phyloP scores from a whole-genome alignment of 2,888 invertebrate species.

The Aleiodes leptofemur region DNA sequence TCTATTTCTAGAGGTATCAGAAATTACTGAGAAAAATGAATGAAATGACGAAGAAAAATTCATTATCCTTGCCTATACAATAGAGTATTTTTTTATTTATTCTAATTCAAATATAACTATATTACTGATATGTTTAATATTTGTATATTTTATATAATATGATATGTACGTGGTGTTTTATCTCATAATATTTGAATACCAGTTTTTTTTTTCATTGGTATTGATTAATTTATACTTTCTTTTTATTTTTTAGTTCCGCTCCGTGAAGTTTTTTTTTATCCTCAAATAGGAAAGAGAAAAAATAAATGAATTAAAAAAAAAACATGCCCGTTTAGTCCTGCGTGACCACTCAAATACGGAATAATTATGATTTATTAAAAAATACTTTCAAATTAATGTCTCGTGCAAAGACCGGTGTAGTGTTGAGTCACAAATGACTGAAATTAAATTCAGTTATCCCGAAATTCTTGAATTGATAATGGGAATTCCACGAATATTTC shows the following conservation, averaged over 20 bases:
- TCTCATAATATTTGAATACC: slow-evolving; percentile 50
- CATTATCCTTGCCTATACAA: slow-evolving; percentile 44
- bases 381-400: not conserved
- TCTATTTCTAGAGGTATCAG: not conserved
- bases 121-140: slow-evolving; percentile 54
- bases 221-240: not conserved
- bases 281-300: not conserved
- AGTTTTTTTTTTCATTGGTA: slow-evolving; percentile 39
- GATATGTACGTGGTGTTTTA: slow-evolving; percentile 54
- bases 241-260: not conserved
- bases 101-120: slow-evolving; percentile 43
- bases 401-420: no score
- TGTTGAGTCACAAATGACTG: no score
- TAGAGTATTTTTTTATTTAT: slow-evolving; percentile 27
- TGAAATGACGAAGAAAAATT: slow-evolving; percentile 38
- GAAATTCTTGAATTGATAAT: no score
- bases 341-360: not conserved
- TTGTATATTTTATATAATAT: slow-evolving; percentile 42
- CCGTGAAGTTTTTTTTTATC: not conserved
- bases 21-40: slow-evolving; percentile 44
- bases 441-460: no score
- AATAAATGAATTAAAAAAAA: slow-evolving; percentile 26
- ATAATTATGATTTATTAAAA: not conserved
- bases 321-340: not conserved
- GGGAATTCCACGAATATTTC: no score